Evolutionary conservation across 2,113 vertebrate genomes (phyloP).

Genomic region (Benitochromis conjunctus): DNA sequence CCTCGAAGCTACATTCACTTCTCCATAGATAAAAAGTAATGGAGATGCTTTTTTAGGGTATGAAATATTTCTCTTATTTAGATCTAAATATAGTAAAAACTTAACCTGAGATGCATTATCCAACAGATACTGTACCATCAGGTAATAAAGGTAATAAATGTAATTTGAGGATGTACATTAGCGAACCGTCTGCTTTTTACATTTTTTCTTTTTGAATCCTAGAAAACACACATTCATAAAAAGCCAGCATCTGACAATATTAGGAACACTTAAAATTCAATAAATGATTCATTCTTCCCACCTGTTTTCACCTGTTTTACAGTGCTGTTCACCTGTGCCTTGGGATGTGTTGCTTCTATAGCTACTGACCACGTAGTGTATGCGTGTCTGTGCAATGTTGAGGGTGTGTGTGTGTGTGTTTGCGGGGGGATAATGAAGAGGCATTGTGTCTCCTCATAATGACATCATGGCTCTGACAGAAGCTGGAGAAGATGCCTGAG

Average conservation of each 20-base stretch:
- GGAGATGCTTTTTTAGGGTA: background rate
- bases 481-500: constrained; percentile 69
- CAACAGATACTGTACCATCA: background rate
- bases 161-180: background rate
- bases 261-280: background rate
- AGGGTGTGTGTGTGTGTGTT: background rate
- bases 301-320: background rate
- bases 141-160: background rate
- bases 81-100: background rate
- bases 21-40: background rate
- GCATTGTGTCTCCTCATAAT: constrained; percentile 67
- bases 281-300: background rate
- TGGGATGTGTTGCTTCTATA: background rate
- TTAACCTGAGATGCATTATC: background rate
- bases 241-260: background rate
- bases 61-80: background rate
- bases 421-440: constrained; percentile 36
- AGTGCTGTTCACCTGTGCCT: constrained; percentile 23
- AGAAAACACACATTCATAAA: background rate
- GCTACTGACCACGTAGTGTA: background rate
- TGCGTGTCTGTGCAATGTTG: background rate
- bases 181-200: background rate
- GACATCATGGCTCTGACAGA: constrained; percentile 74
- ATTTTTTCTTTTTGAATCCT: background rate
- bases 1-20: background rate